phyloP scores from a whole-genome alignment of 2,113 vertebrate species.

The Abramis brama region DNA sequence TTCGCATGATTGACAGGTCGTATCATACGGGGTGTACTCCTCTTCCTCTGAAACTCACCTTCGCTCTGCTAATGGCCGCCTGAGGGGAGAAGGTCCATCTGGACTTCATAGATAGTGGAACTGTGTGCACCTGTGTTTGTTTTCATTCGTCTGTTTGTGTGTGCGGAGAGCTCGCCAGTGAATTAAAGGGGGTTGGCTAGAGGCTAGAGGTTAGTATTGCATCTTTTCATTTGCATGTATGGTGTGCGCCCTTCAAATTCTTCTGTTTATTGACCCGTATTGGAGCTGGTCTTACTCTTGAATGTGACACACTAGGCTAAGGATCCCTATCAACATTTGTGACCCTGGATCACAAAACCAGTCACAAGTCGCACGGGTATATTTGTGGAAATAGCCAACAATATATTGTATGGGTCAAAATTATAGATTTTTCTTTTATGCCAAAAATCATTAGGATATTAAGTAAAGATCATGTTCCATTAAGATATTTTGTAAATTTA shows the following conservation, averaged over 20 bases:
- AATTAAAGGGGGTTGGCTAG: constrained; percentile 20
- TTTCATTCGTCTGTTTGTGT: constrained; percentile 33
- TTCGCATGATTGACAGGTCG: constrained; percentile 15
- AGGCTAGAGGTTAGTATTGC: constrained; percentile 21
- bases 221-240: background rate
- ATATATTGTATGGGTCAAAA: too few species aligned
- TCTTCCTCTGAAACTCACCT: constrained; percentile 28
- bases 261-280: constrained; percentile 2
- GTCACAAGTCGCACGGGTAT: too few species aligned
- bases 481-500: too few species aligned
- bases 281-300: constrained; percentile 7
- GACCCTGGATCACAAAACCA: too few species aligned
- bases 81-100: constrained; percentile 26
- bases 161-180: constrained; percentile 18
- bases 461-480: too few species aligned
- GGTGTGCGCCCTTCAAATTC: constrained; percentile 1
- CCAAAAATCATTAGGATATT: too few species aligned
- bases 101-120: constrained; percentile 19
- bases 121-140: constrained; percentile 21
- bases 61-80: constrained; percentile 23
- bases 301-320: background rate
- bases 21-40: background rate
- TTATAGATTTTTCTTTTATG: too few species aligned
- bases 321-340: background rate
- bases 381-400: too few species aligned